Conservation (phyloP, 2,797 vertebrate species). For the Pteronotus mesoamericanus region DNA sequence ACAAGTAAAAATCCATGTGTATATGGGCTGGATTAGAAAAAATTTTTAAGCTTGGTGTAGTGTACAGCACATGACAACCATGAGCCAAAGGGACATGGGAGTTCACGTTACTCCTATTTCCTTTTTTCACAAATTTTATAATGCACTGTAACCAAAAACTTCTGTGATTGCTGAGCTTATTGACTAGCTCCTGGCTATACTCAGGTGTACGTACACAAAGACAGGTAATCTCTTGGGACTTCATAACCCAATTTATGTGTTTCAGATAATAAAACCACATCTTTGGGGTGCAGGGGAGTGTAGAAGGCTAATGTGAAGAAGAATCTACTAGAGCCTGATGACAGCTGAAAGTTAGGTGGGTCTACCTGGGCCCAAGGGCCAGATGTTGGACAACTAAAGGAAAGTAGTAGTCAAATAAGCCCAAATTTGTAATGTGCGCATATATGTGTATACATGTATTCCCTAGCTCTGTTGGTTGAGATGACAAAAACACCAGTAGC, state of each 20-base stretch:
- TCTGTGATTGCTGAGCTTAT: background rate
- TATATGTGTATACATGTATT: background rate
- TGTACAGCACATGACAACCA: background rate
- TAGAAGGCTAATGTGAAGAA: background rate
- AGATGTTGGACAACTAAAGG: background rate
- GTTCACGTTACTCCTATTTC: background rate
- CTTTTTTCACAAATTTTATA: background rate
- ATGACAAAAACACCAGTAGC: background rate
- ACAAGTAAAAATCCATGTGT: background rate
- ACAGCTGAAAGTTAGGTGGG: background rate
- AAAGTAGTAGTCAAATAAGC: background rate
- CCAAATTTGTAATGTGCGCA: background rate
- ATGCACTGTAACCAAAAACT: background rate
- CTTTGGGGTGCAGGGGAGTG: background rate
- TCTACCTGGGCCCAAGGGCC: background rate
- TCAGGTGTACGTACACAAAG: background rate
- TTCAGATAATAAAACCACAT: background rate
- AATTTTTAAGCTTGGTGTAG: background rate
- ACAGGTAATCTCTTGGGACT: background rate
- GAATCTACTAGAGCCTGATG: background rate
- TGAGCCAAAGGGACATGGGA: background rate
- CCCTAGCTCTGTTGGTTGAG: background rate
- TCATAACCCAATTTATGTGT: background rate
- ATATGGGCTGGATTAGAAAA: background rate
- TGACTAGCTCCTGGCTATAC: background rate